Percentiles rank a stretch among this genome's conserved stretches.
These are phyloP conservation scores for Globia sparganii DNA, from an alignment of 2,888 invertebrate genomes.

Conservation along the genomic window DNA sequence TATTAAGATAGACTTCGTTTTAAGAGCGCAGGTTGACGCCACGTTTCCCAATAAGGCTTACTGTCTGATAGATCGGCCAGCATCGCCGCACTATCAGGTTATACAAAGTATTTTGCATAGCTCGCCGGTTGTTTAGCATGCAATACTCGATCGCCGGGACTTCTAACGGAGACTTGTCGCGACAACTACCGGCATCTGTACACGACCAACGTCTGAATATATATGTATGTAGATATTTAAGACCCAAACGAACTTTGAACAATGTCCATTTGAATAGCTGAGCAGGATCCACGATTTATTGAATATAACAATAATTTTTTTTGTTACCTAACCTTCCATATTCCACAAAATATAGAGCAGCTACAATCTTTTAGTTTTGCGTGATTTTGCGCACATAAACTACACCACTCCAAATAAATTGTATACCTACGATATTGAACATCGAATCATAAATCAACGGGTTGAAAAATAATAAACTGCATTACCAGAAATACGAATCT, in stretches of 20 bases:
- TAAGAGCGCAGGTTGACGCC: constrained; percentile 74
- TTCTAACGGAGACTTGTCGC: constrained; percentile 82
- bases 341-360: constrained; percentile 19
- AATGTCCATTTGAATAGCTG: constrained; percentile 31
- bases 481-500: constrained; percentile 44
- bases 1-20: constrained; percentile 72
- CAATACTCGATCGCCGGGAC: constrained; percentile 78
- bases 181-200: constrained; percentile 81
- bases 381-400: constrained; percentile 25
- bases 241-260: constrained; percentile 41
- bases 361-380: constrained; percentile 22
- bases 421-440: constrained; percentile 52
- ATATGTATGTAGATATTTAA: constrained; percentile 40
- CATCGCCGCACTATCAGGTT: constrained; percentile 71
- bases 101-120: constrained; percentile 78
- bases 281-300: constrained; percentile 22
- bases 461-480: constrained; percentile 52
- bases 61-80: constrained; percentile 75
- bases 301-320: constrained; percentile 7
- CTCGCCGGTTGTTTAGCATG: constrained; percentile 80
- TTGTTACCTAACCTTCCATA: constrained; percentile 9
- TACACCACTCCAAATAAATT: constrained; percentile 33
- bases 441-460: constrained; percentile 42
- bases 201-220: constrained; percentile 55
- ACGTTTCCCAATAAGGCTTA: constrained; percentile 78